A percentile compares a stretch with the other conserved stretches of the same genome.
Evolutionary conservation across 2,797 vertebrate genomes (phyloP).

Genomic region (Mormyrops boulengeri): DNA sequence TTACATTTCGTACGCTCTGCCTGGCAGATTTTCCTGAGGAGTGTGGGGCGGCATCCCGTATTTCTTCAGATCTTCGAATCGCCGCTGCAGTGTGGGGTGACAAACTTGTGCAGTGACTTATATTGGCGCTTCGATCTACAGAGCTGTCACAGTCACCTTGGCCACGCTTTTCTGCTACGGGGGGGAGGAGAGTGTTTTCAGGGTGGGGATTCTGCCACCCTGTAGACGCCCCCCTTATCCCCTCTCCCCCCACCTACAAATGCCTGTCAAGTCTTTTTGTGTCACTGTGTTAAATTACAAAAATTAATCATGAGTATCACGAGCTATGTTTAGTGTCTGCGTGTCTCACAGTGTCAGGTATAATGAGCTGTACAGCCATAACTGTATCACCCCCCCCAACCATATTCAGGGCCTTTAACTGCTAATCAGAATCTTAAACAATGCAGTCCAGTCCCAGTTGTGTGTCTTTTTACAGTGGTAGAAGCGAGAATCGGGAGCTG

Average conservation of each 20-base stretch:
- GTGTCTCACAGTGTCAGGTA: slow-evolving; percentile 39
- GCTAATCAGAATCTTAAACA: slow-evolving; percentile 40
- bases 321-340: slow-evolving; percentile 61
- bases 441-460: slow-evolving; percentile 30
- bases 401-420: slow-evolving; percentile 35
- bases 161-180: background rate
- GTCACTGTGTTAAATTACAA: slow-evolving; percentile 56
- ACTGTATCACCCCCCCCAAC: slow-evolving; percentile 49
- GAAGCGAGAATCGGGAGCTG: slow-evolving; percentile 30
- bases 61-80: background rate
- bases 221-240: background rate
- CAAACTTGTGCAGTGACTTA: background rate
- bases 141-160: background rate
- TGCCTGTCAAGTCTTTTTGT: slow-evolving; percentile 50
- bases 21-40: background rate
- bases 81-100: background rate
- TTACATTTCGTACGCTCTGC: background rate
- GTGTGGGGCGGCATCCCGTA: background rate
- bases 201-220: background rate
- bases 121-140: background rate
- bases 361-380: slow-evolving; percentile 42
- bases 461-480: background rate
- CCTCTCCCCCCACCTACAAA: background rate
- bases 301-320: slow-evolving; percentile 58
- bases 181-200: background rate